Base-by-base conservation (phyloP, 2,797 vertebrate genomes). In the Chaenodraco wilsoni region DNA sequence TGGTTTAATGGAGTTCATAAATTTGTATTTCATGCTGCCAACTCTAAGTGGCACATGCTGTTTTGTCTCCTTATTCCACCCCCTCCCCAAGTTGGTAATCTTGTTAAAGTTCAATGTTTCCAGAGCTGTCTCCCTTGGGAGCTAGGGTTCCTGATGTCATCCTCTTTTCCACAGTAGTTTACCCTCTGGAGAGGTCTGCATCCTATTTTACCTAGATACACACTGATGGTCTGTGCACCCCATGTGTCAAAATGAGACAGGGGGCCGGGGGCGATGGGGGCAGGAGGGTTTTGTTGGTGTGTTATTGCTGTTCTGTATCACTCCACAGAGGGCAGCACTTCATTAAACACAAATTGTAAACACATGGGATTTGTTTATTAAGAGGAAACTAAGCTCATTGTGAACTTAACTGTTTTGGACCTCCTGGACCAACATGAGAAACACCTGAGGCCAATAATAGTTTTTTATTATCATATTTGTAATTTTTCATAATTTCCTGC, bases 1-100 rank as follows among this genome's bases (percentile, higher is more conserved):
- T n/a, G 82, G 86, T 92, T 92, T 94, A 95, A 94, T 94, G 87
- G 92, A 93, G 88, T 94, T 94, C 91, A 93, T 94, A 94, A 94
- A 94, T 94, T 91, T 92, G 91, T 87, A 85, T 93, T 94, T 92
- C 89, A 89, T 76, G 84, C 89, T 93, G 93, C 92, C 92, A 94
- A 89, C 89, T 91, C 80, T 19, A 64, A 87, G 89, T 67, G 45
- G 75, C 82, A 79, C 90, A 91, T 78, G 76, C 89, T 83, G 84
- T 65, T 83, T 86, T 15, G 65, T 80, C 83, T 80, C 77, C 79
- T 43, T 72, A 82, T 73, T 73, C 69, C 69, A 40, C 62, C 85
- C 64, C 64, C 82, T 83, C 57, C 72, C 76, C 55, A 65, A 81
- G 86, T 89, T 81, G 79, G 85, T 90, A 91, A 93, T 90, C 90